Percentiles rank a stretch among this genome's conserved stretches.
These are phyloP conservation scores for Zaprionus davidi DNA, from an alignment of 1,140 invertebrate genomes.

Conservation along the genomic window DNA sequence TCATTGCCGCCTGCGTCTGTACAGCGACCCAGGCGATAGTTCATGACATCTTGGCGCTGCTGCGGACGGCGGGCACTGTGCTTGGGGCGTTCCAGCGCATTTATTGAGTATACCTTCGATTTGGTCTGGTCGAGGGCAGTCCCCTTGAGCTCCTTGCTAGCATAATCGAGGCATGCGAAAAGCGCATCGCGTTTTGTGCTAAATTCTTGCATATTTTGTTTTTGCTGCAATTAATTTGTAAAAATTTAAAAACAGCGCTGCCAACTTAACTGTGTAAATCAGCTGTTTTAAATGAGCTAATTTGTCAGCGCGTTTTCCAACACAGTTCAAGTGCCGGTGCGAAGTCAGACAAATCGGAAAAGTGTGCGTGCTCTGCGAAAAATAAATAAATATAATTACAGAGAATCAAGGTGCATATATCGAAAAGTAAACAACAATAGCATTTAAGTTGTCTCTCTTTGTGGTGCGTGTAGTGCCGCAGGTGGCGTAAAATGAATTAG, in stretches of 20 bases:
- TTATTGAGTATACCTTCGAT: constrained; percentile 57
- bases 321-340: constrained; percentile 38
- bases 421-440: background rate
- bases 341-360: constrained; percentile 20
- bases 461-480: background rate
- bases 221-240: constrained; percentile 10
- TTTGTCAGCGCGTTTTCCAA: background rate
- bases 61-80: constrained; percentile 9
- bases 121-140: constrained; percentile 85
- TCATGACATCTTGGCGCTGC: constrained; percentile 46
- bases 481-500: background rate
- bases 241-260: constrained; percentile 18
- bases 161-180: constrained; percentile 86
- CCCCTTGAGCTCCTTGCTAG: constrained; percentile 85
- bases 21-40: constrained; percentile 60
- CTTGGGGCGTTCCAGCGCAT: constrained; percentile 50
- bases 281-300: constrained; percentile 43
- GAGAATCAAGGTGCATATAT: constrained; percentile 24
- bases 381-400: constrained; percentile 23
- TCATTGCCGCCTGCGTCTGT: constrained; percentile 37
- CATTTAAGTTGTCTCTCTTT: background rate
- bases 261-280: constrained; percentile 27
- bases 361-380: constrained; percentile 38
- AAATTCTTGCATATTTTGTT: constrained; percentile 84
- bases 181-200: constrained; percentile 85